These are phyloP conservation scores for Neoseiulus cucumeris DNA, from an alignment of 1,140 invertebrate genomes.

Conservation along the genomic window DNA sequence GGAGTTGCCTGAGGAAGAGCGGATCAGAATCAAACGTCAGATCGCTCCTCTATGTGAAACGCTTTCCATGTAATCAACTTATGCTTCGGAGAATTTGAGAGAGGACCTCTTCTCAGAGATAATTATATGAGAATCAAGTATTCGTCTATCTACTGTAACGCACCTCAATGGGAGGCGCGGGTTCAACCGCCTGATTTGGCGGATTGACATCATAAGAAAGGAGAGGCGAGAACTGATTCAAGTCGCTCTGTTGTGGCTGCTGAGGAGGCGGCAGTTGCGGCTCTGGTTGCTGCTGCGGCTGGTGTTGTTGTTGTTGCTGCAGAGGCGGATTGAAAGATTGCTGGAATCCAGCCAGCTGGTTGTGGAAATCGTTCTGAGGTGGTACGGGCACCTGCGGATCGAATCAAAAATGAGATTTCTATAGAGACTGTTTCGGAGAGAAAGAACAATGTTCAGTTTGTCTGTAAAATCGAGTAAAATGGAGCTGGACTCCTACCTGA, in stretches of 20 bases:
- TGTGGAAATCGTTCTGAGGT: conserved; percentile 6
- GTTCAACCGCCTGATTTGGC: not conserved
- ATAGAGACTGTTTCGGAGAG: no score
- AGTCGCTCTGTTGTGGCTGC: not conserved
- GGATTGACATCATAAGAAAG: not conserved
- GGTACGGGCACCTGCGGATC: not conserved
- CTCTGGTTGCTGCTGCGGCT: not conserved
- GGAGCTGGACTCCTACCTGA: not conserved
- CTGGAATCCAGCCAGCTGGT: conserved; percentile 5
- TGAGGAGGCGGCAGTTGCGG: not conserved
- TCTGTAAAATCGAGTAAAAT: not conserved
- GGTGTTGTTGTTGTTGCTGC: not conserved
- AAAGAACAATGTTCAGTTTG: no score
- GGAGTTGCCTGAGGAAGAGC: not conserved
- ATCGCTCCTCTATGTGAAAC: no score
- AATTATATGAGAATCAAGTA: no score
- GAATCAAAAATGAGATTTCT: no score
- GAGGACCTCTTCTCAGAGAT: no score
- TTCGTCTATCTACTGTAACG: no score
- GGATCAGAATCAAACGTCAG: not conserved
- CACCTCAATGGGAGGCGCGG: not conserved
- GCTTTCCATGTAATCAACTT: no score
- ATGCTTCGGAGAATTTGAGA: no score
- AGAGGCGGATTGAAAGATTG: not conserved
- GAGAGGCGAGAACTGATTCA: not conserved